phyloP scores from a whole-genome alignment of 2,797 vertebrate species.

The Danio kyathit region DNA sequence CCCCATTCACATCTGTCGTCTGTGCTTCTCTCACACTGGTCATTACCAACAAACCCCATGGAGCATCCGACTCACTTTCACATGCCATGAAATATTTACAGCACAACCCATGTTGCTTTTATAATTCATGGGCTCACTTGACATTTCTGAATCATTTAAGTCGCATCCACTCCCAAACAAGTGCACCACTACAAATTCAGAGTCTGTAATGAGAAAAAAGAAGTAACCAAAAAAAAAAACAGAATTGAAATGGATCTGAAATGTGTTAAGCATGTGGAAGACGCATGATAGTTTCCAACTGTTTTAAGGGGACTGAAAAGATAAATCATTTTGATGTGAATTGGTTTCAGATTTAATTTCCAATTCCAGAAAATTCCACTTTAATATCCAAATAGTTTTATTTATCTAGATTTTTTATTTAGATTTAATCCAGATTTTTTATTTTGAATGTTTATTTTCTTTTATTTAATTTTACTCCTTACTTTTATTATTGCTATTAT shows the following conservation, averaged over 20 bases:
- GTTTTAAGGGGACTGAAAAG: slow-evolving; percentile 46
- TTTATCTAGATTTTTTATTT: too few relatives aligned
- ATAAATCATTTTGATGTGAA: slow-evolving; percentile 52
- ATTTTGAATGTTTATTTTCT: too few relatives aligned
- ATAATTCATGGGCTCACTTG: slow-evolving; percentile 77
- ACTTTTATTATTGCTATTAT: too few relatives aligned
- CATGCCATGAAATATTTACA: slow-evolving; percentile 77
- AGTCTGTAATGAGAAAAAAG: slow-evolving; percentile 14
- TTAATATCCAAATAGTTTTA: slow-evolving; percentile 9
- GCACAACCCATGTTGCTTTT: slow-evolving; percentile 71
- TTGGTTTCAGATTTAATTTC: slow-evolving; percentile 31
- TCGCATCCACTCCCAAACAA: slow-evolving; percentile 46
- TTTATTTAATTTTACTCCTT: too few relatives aligned
- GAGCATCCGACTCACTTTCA: slow-evolving; percentile 76
- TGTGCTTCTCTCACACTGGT: not conserved
- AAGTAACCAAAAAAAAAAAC: not conserved
- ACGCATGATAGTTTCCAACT: slow-evolving; percentile 58
- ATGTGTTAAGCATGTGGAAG: slow-evolving; percentile 46
- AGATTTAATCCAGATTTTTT: too few relatives aligned
- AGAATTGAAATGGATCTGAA: not conserved
- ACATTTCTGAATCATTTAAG: slow-evolving; percentile 75
- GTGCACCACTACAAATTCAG: slow-evolving; percentile 5
- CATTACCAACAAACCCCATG: slow-evolving; percentile 41
- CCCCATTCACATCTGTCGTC: not conserved
- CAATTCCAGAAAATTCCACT: slow-evolving; percentile 22